Percentiles rank a stretch among this genome's conserved stretches.
Evolutionary conservation across 2,888 invertebrate species (phyloP).

Genomic region (Shargacucullia verbasci): DNA sequence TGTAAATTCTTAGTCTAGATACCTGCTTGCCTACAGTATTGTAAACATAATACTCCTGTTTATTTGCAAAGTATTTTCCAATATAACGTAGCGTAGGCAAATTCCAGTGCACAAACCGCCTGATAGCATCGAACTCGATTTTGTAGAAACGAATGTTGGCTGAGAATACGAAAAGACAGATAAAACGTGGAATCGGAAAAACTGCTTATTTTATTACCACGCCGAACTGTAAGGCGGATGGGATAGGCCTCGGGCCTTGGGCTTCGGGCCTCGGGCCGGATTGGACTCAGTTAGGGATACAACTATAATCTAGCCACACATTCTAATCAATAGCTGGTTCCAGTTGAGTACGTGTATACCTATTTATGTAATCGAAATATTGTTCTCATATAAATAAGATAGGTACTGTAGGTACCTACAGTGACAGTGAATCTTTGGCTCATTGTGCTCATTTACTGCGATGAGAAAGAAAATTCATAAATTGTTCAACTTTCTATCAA

Average conservation of each 20-base stretch:
- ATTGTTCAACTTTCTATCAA: too few species aligned
- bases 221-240: constrained; percentile 75
- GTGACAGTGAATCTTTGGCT: too few species aligned
- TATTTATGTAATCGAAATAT: too few species aligned
- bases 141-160: constrained; percentile 74
- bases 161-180: constrained; percentile 82
- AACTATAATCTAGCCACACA: constrained; percentile 41
- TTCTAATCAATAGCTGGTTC: constrained; percentile 43
- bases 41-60: too few species aligned
- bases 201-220: constrained; percentile 87
- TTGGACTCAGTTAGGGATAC: constrained; percentile 74
- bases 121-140: constrained; percentile 74
- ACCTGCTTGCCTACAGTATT: too few species aligned
- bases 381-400: too few species aligned
- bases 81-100: constrained; percentile 61
- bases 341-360: constrained; percentile 3
- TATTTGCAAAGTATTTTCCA: neutral
- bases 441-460: too few species aligned
- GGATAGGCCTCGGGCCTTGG: constrained; percentile 73
- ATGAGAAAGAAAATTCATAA: too few species aligned
- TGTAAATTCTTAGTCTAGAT: too few species aligned
- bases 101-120: constrained; percentile 68
- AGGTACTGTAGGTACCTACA: too few species aligned
- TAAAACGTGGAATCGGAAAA: constrained; percentile 85
- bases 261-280: constrained; percentile 71